These are phyloP conservation scores for Oxyruncus cristatus DNA, from an alignment of 2,113 vertebrate genomes.

Conservation along the genomic window DNA sequence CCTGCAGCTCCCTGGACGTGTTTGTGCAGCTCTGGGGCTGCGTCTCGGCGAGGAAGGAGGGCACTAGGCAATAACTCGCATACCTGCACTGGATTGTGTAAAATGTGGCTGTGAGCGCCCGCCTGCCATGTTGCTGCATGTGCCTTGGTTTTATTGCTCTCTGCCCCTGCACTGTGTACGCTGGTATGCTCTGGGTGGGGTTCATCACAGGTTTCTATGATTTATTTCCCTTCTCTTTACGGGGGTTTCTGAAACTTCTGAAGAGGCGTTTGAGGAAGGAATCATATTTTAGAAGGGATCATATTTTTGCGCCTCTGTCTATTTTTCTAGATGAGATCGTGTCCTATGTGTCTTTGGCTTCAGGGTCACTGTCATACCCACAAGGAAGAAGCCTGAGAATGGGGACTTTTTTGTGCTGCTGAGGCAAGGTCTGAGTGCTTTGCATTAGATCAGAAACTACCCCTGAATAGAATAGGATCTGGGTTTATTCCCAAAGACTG, in stretches of 20 bases:
- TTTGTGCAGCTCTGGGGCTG: slow-evolving; percentile 40
- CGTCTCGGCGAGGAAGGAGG: slow-evolving; percentile 5
- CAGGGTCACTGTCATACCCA: not conserved
- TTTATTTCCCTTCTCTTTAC: slow-evolving; percentile 28
- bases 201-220: slow-evolving; percentile 7
- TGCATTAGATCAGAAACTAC: not conserved
- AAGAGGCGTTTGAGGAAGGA: not conserved
- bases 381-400: not conserved
- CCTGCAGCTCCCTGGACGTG: slow-evolving; percentile 44
- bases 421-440: not conserved
- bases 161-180: not conserved
- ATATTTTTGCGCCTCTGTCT: not conserved
- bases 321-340: not conserved
- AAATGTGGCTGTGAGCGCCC: slow-evolving; percentile 25
- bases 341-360: not conserved
- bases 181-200: slow-evolving; percentile 52
- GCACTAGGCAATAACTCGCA: slow-evolving; percentile 44
- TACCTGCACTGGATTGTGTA: slow-evolving; percentile 49
- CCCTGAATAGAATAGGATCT: not conserved
- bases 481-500: not conserved
- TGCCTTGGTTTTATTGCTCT: not conserved
- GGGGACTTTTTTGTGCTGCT: not conserved
- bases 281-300: not conserved
- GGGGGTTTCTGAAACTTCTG: not conserved
- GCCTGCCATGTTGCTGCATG: slow-evolving; percentile 48